Percentiles rank a stretch among this genome's conserved stretches.
phyloP scores from a whole-genome alignment of 2,797 vertebrate genomes.

The Sylvia borin region DNA sequence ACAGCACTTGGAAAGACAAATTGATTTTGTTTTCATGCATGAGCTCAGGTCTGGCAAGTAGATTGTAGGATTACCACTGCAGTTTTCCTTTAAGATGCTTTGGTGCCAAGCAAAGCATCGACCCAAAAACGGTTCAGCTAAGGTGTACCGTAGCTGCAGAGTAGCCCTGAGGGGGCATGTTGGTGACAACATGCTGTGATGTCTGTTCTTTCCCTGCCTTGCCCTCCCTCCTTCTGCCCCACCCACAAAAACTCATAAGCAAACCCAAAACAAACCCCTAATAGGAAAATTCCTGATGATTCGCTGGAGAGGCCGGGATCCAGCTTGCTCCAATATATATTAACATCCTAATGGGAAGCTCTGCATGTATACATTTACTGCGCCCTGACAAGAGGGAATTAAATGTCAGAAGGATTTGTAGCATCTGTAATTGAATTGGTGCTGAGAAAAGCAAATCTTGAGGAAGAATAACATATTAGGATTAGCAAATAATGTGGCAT shows the following conservation, averaged over 20 bases:
- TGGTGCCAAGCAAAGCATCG: neutral
- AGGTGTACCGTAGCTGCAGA: neutral
- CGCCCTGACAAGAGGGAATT: conserved; percentile 88
- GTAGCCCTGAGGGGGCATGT: neutral
- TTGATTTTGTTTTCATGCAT: neutral
- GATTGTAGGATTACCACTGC: neutral
- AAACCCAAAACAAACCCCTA: neutral
- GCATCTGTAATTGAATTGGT: conserved; percentile 94
- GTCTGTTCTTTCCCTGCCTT: neutral
- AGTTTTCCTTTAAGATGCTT: conserved; percentile 68
- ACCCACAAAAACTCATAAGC: neutral
- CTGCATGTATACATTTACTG: conserved; percentile 85
- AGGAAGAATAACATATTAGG: conserved; percentile 92
- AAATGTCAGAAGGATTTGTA: conserved; percentile 94
- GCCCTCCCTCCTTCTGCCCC: neutral
- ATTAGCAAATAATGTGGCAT: conserved; percentile 90
- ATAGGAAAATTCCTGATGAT: neutral
- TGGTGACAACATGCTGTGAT: neutral
- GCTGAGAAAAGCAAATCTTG: conserved; percentile 88
- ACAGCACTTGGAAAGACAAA: neutral
- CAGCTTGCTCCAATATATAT: conserved; percentile 78
- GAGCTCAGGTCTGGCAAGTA: neutral
- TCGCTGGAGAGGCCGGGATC: conserved; percentile 14
- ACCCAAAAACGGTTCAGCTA: neutral
- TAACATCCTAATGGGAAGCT: conserved; percentile 91